Conservation (phyloP, 2,113 vertebrate genomes). For the Calypte anna region DNA sequence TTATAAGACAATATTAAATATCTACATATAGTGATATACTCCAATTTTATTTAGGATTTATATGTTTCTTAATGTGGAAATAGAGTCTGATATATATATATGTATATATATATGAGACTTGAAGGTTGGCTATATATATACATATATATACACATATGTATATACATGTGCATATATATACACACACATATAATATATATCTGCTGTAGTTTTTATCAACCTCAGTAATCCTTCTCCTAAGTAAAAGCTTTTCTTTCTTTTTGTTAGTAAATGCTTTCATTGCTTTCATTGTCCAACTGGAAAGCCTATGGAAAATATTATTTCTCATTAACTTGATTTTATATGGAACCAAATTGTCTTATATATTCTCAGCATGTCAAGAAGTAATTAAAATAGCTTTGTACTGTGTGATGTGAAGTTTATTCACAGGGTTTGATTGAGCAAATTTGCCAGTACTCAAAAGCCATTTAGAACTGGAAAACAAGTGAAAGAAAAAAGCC, state of each 20-base stretch:
- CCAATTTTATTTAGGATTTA: background rate
- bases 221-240: background rate
- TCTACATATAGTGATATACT: background rate
- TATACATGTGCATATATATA: background rate
- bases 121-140: background rate
- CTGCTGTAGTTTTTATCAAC: background rate
- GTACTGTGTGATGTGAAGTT: background rate
- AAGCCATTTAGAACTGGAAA: background rate
- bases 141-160: background rate
- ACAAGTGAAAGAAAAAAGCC: background rate
- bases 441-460: background rate
- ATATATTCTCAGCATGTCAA: background rate
- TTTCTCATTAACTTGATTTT: conserved; percentile 11
- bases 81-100: background rate
- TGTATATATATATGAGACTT: too few relatives aligned
- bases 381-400: conserved; percentile 7
- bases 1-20: background rate
- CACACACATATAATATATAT: background rate
- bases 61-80: background rate
- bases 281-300: background rate
- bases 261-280: background rate
- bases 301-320: background rate
- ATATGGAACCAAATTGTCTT: background rate
- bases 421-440: background rate
- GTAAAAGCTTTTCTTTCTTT: background rate